These are phyloP conservation scores for Triplophysa dalaica DNA, from an alignment of 2,113 vertebrate genomes.

Conservation along the genomic window DNA sequence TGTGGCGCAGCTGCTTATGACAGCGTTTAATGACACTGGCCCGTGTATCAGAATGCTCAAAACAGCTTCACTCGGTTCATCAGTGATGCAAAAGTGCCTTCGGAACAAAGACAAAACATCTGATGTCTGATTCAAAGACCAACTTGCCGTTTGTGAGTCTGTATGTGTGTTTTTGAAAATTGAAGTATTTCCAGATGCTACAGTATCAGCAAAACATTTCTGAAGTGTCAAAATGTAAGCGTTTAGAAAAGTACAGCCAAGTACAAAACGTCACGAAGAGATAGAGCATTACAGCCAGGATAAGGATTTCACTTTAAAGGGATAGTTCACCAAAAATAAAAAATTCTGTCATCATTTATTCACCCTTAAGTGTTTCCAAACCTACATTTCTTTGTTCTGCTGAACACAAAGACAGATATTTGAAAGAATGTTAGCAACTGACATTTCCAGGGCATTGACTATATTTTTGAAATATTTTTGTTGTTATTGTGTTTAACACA, in stretches of 20 bases:
- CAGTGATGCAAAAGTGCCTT: conserved; percentile 20
- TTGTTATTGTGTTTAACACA: too few relatives aligned
- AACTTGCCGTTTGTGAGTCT: neutral
- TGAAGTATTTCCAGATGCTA: conserved; percentile 41
- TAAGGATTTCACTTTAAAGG: too few relatives aligned
- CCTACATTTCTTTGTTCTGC: too few relatives aligned
- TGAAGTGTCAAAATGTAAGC: conserved; percentile 15
- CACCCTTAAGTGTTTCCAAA: too few relatives aligned
- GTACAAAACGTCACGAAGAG: neutral
- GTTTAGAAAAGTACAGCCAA: neutral
- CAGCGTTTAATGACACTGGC: conserved; percentile 22
- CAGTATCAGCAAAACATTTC: conserved; percentile 7
- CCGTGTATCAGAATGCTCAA: conserved; percentile 14
- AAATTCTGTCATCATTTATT: too few relatives aligned
- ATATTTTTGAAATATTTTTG: too few relatives aligned
- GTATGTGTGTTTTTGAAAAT: conserved; percentile 23
- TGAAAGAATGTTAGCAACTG: too few relatives aligned
- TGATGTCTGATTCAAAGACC: conserved; percentile 27
- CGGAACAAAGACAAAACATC: conserved; percentile 33
- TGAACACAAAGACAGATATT: too few relatives aligned
- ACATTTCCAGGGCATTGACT: too few relatives aligned
- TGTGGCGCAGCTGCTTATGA: conserved; percentile 34
- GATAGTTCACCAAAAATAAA: too few relatives aligned
- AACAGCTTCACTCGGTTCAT: conserved; percentile 16
- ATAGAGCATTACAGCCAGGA: conserved; percentile 46